Conservation (phyloP, 2,888 invertebrate species). For the Taphrorychus bicolor region DNA sequence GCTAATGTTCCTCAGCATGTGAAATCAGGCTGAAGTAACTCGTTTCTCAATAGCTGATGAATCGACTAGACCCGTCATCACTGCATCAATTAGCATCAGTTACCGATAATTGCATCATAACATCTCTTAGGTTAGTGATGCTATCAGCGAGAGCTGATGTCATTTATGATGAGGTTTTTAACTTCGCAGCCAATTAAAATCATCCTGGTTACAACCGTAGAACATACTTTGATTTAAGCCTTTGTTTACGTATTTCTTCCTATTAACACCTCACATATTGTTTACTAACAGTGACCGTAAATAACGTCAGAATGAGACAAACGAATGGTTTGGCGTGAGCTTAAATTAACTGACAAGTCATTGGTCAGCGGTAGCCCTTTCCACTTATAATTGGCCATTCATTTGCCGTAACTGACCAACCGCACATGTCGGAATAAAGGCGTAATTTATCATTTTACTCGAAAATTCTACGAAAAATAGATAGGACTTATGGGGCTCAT, state of each 20-base stretch:
- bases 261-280: background rate
- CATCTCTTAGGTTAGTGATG: background rate
- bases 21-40: background rate
- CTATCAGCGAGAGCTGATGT: background rate
- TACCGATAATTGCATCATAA: background rate
- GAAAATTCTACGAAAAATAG: too few species aligned
- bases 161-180: background rate
- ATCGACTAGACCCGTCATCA: background rate
- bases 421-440: background rate
- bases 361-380: background rate
- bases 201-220: too few species aligned
- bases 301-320: background rate
- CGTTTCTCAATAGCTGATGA: background rate
- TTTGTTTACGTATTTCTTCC: background rate
- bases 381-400: slow-evolving; percentile 7
- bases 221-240: too few species aligned
- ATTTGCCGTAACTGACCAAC: slow-evolving; percentile 5
- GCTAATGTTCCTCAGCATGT: background rate
- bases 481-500: too few species aligned
- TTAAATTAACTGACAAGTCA: background rate
- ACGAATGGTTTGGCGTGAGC: background rate
- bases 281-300: background rate
- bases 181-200: too few species aligned
- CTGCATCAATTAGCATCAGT: background rate
- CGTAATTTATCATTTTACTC: background rate